Base-by-base conservation (phyloP, 1,140 invertebrate genomes). In the Trachymyrmex cornetzi region DNA sequence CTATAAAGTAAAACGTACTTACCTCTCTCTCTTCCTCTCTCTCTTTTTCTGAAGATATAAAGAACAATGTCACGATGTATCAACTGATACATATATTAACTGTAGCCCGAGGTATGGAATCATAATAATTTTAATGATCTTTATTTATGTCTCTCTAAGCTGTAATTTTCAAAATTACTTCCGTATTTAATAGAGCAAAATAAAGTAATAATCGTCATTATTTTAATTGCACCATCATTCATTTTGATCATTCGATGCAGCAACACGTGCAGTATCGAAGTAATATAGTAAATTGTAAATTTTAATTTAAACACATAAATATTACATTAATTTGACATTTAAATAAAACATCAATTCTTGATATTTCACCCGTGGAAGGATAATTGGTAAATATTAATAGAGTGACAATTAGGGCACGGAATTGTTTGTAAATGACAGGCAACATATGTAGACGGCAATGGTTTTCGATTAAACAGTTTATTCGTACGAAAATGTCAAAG, bases 401-500 rank as follows among this genome's bases (percentile, higher is more conserved):
- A 24, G 0, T 53, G 27, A 34, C 16, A 27, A 27, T 44, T 24
- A 67, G 19, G 14, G 4, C 6, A 7, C 16, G 12, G 30, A 38
- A 22, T 55, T n/a, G 11, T 24, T 7, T 16, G n/a, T 59, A n/a
- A 72, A 24, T 6, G 34, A 16, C 55, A 77, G 57, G 38, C 22
- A 6, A 75, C 6, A 16, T 38, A 75, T 6, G 22, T 6, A 77
- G 22, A 22, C 16, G 14, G 16, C 24, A 5, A 50, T 30, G 34
- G 34, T 80, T 14, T 55, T 80, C 63, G 77, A 80, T 81, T 81
- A 71, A 81, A 81, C 64, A 81, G 22, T 81, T 81, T 81, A 81
- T 81, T 81, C 30, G 77, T 81, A 81, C 66, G 77, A 81, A 81
- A 81, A 81, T 81, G 77, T 69, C 48, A 81, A 81, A 81, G 77